A percentile compares a stretch with the other conserved stretches of the same genome.
Evolutionary conservation across 2,113 vertebrate species (phyloP).

Genomic region (Cacatua alba): DNA sequence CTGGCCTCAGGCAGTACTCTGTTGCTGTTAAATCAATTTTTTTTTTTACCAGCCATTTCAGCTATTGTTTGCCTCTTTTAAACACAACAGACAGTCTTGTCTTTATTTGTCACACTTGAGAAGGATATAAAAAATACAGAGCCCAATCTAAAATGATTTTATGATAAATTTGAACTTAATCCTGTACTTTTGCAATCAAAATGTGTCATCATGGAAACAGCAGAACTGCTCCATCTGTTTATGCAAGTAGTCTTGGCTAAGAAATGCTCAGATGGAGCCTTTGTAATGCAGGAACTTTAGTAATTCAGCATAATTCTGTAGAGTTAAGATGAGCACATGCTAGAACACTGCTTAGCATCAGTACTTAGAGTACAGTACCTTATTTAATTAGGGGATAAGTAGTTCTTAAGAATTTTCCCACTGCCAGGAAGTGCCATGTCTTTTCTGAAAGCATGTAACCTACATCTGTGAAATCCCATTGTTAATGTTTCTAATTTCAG

Average conservation of each 20-base stretch:
- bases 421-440: background rate
- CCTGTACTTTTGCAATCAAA: conserved; percentile 31
- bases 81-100: background rate
- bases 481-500: conserved; percentile 47
- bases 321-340: conserved; percentile 1
- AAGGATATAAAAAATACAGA: background rate
- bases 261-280: conserved; percentile 21
- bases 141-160: background rate
- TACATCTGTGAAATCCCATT: conserved; percentile 31
- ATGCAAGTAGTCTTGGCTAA: conserved; percentile 14
- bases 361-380: background rate
- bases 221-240: conserved; percentile 44
- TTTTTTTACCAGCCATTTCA: background rate
- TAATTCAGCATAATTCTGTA: conserved; percentile 5
- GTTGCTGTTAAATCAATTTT: background rate
- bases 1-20: background rate
- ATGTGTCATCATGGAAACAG: conserved; percentile 11
- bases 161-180: conserved; percentile 53
- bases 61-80: background rate
- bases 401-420: conserved; percentile 43
- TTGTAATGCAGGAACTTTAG: background rate
- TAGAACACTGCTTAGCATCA: background rate
- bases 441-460: conserved; percentile 10
- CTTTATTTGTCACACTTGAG: background rate
- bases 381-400: conserved; percentile 47